Evolutionary conservation across 1,140 invertebrate genomes (phyloP), one percentile per base, ranked within the genome.

Genomic region (Papilio helenus): DNA sequence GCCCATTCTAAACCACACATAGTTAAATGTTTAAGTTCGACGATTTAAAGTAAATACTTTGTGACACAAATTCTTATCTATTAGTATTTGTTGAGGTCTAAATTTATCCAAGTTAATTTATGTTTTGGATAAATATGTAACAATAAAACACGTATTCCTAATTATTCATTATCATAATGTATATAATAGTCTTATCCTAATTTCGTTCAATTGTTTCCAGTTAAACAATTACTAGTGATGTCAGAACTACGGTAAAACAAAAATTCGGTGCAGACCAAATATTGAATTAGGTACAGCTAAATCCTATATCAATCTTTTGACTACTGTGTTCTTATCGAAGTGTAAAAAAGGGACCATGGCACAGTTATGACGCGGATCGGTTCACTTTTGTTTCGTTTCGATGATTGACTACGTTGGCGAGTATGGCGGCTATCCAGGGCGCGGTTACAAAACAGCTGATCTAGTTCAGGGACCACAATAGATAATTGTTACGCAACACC

Each of bases 401-500:
- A 76, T 76, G 26, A 76, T 76, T 55, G 73, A 51, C 16, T 76
- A 68, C 61, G 23, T 23, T 10, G 72, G 18, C 81, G 81, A 89
- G 82, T 90, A 87, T 89, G 86, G 83, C 86, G 80, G 79, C 79
- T 89, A 90, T 89, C 85, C 88, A 90, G 90, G 90, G 88, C 90
- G 86, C 85, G 82, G 84, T 91, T 91, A 90, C 92, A 89, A 93
- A 91, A 93, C 86, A 82, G 86, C 85, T 84, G 78, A 92, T 90
- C 87, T 90, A 89, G 91, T 92, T 93, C 91, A 93, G 89, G 91
- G 91, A 90, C 88, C 85, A 72, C 81, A 81, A 83, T 79, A 87
- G 83, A 88, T 92, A 89, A 93, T 93, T 90, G 89, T 92, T 91
- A 89, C 84, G 83, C 86, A 91, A 88, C 87, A 89, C 89, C 86